Percentiles rank a stretch among this genome's conserved stretches.
These are phyloP conservation scores for Chlorocebus sabaeus DNA, from an alignment of 2,113 vertebrate genomes.

Conservation along the genomic window DNA sequence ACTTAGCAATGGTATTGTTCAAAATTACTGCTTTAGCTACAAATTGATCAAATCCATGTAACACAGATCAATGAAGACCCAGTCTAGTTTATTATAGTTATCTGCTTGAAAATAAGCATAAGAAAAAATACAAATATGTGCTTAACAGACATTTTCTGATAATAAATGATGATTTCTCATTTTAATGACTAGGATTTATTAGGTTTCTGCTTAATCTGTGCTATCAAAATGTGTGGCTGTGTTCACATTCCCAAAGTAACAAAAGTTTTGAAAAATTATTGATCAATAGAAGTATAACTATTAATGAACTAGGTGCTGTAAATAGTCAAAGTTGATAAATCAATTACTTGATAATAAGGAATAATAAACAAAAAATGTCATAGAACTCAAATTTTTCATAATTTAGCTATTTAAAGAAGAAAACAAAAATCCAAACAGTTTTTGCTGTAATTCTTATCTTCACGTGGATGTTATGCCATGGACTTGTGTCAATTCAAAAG, in stretches of 20 bases:
- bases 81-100: background rate
- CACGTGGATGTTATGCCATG: background rate
- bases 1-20: background rate
- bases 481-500: background rate
- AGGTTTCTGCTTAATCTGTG: background rate
- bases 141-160: background rate
- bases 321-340: background rate
- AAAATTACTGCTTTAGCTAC: slow-evolving; percentile 21
- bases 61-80: background rate
- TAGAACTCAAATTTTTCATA: background rate
- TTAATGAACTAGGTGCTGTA: background rate
- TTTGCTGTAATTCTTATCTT: background rate
- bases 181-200: background rate
- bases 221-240: background rate
- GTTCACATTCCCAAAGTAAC: background rate
- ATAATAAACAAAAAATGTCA: background rate
- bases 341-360: background rate
- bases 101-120: background rate
- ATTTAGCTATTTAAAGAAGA: background rate
- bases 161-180: background rate
- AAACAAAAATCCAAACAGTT: background rate
- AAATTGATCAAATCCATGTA: slow-evolving; percentile 6
- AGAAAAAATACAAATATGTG: background rate
- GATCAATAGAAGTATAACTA: background rate
- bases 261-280: background rate